phyloP scores from a whole-genome alignment of 2,888 invertebrate genomes.

The Tipula vernalis region DNA sequence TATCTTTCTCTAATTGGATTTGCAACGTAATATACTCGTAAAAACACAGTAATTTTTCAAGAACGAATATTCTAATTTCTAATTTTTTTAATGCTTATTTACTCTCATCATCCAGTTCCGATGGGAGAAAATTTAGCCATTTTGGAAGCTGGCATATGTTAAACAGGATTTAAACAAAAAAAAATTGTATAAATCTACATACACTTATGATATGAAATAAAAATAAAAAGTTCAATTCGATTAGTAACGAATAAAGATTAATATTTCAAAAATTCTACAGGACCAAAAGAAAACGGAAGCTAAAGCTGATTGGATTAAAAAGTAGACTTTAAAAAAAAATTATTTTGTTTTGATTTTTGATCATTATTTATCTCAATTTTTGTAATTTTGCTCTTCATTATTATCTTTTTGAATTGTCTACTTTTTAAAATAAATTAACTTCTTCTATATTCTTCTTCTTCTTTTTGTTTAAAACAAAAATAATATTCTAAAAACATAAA shows the following conservation, averaged over 20 bases:
- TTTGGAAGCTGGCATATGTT: neutral
- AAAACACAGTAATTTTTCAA: no score
- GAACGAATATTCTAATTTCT: no score
- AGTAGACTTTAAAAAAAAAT: neutral
- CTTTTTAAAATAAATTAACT: neutral
- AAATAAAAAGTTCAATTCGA: neutral
- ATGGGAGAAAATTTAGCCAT: no score
- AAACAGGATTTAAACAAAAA: neutral
- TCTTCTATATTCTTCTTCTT: neutral
- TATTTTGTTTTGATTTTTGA: neutral
- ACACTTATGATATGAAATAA: neutral
- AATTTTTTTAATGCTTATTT: no score
- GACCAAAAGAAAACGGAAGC: neutral
- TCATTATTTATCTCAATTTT: neutral
- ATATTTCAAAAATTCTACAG: slow-evolving; percentile 7
- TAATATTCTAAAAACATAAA: neutral
- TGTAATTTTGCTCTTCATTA: neutral
- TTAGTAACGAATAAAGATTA: neutral
- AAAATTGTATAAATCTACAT: neutral
- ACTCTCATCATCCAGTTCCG: no score
- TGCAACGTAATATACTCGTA: no score
- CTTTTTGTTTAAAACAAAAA: neutral
- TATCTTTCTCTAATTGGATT: no score
- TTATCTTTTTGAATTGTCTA: neutral
- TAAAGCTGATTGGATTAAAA: slow-evolving; percentile 11